These are phyloP conservation scores for Pheosia tremula DNA, from an alignment of 2,888 invertebrate species.

Conservation along the genomic window DNA sequence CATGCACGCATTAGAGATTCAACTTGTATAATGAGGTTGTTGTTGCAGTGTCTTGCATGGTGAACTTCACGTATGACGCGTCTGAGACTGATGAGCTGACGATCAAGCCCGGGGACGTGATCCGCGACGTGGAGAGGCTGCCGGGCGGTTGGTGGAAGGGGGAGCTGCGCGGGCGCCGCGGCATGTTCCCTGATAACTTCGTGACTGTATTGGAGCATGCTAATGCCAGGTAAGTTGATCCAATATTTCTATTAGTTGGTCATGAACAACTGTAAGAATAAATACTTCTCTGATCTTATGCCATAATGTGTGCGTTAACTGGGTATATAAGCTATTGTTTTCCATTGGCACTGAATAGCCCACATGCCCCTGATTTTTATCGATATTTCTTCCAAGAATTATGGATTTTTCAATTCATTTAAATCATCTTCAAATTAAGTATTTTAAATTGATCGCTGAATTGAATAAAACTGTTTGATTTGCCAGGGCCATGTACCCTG, in stretches of 20 bases:
- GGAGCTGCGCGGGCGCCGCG: slow-evolving; percentile 90
- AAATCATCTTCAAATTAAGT: too few species aligned
- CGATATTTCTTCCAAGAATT: too few species aligned
- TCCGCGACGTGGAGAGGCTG: slow-evolving; percentile 90
- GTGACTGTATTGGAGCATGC: slow-evolving; percentile 86
- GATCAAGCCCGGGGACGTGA: slow-evolving; percentile 92
- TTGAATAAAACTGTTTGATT: too few species aligned
- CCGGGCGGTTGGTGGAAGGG: slow-evolving; percentile 97
- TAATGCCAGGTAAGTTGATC: slow-evolving; percentile 66
- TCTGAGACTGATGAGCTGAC: slow-evolving; percentile 94
- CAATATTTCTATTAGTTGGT: not conserved
- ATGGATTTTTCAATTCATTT: too few species aligned
- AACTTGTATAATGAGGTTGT: slow-evolving; percentile 28
- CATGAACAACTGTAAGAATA: not conserved
- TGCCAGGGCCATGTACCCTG: too few species aligned
- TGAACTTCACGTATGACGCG: slow-evolving; percentile 94
- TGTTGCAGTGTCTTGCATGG: slow-evolving; percentile 89
- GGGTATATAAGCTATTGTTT: too few species aligned
- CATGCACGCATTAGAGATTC: slow-evolving; percentile 28
- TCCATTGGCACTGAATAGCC: too few species aligned
- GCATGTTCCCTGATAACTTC: slow-evolving; percentile 97
- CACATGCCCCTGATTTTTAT: too few species aligned
- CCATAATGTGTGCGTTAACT: too few species aligned
- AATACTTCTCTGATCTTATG: too few species aligned
- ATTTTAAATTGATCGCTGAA: too few species aligned